Percentiles rank a stretch among this genome's conserved stretches.
Conservation (phyloP, 2,888 invertebrate species). For the Andrena hattorfiana region DNA sequence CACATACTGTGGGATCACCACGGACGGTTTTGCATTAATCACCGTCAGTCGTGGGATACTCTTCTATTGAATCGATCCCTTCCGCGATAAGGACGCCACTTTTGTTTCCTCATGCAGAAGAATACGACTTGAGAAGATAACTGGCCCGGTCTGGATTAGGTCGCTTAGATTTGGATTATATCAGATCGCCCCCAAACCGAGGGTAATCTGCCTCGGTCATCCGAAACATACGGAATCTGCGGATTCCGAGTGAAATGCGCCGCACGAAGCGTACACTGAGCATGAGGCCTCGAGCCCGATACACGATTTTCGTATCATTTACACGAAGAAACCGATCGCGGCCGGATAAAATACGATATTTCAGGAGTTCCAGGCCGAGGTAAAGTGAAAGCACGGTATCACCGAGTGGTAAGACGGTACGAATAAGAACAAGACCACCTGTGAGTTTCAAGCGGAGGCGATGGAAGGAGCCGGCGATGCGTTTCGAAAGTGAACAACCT, state of each 20-base stretch:
- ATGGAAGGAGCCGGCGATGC: conserved; percentile 33
- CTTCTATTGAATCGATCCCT: conserved; percentile 10
- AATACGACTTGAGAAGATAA: conserved; percentile 35
- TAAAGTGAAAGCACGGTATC: conserved; percentile 57
- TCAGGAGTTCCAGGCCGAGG: conserved; percentile 57
- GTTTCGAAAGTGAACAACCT: conserved; percentile 60
- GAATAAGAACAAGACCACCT: conserved; percentile 49
- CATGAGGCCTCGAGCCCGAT: conserved; percentile 12
- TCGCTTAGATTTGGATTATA: too few relatives aligned
- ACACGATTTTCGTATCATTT: conserved; percentile 62
- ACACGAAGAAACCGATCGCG: conserved; percentile 60
- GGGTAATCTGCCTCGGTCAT: background rate
- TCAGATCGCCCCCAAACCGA: too few relatives aligned
- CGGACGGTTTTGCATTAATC: conserved; percentile 55
- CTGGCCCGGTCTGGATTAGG: too few relatives aligned
- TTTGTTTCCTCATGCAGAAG: conserved; percentile 36
- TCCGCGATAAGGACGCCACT: background rate
- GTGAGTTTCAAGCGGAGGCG: conserved; percentile 15
- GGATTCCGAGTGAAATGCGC: conserved; percentile 32
- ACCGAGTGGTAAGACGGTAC: conserved; percentile 19
- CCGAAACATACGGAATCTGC: background rate
- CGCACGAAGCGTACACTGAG: background rate
- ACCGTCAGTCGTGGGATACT: conserved; percentile 45
- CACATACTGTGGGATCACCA: conserved; percentile 64
- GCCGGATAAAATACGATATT: conserved; percentile 59